A percentile compares a stretch with the other conserved stretches of the same genome.
Conservation (phyloP, 2,113 vertebrate genomes). For the Nycticorax nycticorax region DNA sequence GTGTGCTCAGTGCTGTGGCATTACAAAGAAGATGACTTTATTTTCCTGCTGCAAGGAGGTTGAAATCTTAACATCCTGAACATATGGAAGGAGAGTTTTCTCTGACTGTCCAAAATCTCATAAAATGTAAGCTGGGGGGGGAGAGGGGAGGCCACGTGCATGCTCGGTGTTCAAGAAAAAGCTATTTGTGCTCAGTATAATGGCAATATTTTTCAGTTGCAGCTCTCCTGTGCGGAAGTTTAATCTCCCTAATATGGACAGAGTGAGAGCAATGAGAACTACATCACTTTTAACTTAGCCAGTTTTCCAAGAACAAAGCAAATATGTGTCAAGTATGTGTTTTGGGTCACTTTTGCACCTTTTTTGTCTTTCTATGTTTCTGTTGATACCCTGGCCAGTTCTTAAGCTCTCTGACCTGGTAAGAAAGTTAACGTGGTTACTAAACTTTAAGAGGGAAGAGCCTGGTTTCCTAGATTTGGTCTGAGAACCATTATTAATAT, state of each 20-base stretch:
- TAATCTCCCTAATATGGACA: neutral
- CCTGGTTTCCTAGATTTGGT: neutral
- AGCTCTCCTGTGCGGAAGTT: neutral
- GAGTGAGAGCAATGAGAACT: neutral
- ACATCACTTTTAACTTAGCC: neutral
- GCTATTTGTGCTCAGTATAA: slow-evolving; percentile 26
- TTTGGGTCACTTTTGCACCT: neutral
- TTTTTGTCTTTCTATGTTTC: neutral
- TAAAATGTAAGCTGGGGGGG: slow-evolving; percentile 46
- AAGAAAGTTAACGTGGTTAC: neutral
- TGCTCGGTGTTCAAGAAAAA: slow-evolving; percentile 34
- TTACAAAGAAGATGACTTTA: slow-evolving; percentile 62
- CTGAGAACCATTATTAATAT: neutral
- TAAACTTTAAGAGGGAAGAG: neutral
- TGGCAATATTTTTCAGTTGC: slow-evolving; percentile 28
- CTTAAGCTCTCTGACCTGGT: neutral
- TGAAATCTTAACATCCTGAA: slow-evolving; percentile 57
- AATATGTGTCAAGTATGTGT: neutral
- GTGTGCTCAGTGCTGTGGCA: slow-evolving; percentile 27
- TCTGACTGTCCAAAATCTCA: slow-evolving; percentile 41
- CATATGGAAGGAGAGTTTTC: slow-evolving; percentile 43
- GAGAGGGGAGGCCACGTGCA: slow-evolving; percentile 45
- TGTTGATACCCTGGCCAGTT: neutral
- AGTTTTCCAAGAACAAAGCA: slow-evolving; percentile 4
- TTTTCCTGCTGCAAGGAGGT: slow-evolving; percentile 49